phyloP scores from a whole-genome alignment of 2,797 vertebrate genomes.

The Microtus californicus region DNA sequence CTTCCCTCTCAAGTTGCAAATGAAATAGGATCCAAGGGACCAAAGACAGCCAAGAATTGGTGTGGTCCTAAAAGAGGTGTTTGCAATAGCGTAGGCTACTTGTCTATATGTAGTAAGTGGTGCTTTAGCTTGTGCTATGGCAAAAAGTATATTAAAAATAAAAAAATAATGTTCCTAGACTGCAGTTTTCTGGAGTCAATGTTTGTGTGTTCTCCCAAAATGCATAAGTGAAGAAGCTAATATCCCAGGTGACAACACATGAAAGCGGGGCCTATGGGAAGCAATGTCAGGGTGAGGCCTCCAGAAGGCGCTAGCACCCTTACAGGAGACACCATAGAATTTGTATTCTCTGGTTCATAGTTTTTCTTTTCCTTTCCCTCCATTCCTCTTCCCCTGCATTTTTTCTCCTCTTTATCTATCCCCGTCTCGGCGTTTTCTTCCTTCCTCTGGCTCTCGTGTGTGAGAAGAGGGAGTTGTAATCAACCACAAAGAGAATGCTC shows the following conservation, averaged over 20 bases:
- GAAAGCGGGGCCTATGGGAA: background rate
- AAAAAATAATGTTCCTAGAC: background rate
- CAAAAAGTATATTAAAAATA: background rate
- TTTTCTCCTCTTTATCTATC: too few relatives aligned
- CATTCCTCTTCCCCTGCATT: background rate
- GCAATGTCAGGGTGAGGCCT: background rate
- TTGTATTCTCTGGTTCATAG: rapidly evolving
- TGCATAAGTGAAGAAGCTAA: background rate
- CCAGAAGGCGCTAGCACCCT: background rate
- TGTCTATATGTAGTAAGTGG: background rate
- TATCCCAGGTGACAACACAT: too few relatives aligned
- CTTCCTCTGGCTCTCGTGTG: too few relatives aligned
- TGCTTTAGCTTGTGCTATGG: background rate
- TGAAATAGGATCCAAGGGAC: background rate
- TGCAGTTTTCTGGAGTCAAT: background rate
- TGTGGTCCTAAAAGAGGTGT: background rate
- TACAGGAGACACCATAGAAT: background rate
- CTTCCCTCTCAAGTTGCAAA: background rate
- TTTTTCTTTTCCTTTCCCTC: background rate
- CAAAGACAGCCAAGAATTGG: background rate
- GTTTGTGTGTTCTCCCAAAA: background rate
- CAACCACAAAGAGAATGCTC: background rate
- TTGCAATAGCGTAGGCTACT: too few relatives aligned
- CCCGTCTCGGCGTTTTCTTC: background rate
- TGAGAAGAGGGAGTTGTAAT: too few relatives aligned